These are phyloP conservation scores for Bombylius major DNA, from an alignment of 2,888 invertebrate species.

Conservation along the genomic window DNA sequence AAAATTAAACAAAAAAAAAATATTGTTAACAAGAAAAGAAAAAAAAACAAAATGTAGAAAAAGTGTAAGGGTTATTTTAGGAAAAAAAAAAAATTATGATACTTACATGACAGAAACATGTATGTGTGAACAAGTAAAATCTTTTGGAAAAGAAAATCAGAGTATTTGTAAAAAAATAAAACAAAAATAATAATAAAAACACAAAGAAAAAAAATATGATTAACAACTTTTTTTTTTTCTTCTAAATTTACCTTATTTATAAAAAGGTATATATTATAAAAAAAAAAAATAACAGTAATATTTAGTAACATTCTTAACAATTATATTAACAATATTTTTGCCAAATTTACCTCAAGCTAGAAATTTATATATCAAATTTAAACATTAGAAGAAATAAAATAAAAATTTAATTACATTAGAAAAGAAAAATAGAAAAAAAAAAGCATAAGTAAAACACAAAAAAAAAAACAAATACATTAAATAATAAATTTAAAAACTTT, in stretches of 20 bases:
- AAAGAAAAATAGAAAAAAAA: background rate
- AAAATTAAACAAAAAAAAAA: no score
- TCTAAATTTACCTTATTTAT: no score
- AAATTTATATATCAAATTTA: conserved; percentile 13
- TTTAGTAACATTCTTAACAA: no score
- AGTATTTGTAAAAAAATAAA: conserved; percentile 11
- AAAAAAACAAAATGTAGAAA: background rate
- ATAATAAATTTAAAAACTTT: background rate
- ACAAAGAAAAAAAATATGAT: background rate
- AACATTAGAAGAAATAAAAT: conserved; percentile 2
- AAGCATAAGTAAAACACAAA: background rate
- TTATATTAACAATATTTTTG: conserved; percentile 21
- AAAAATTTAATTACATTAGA: background rate
- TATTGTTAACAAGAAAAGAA: background rate
- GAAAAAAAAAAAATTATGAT: no score
- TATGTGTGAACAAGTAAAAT: conserved; percentile 3
- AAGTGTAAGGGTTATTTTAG: background rate
- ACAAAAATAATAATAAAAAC: conserved; percentile 2
- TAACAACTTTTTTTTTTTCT: no score
- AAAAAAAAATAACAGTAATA: background rate
- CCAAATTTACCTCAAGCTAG: conserved; percentile 34
- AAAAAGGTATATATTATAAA: background rate
- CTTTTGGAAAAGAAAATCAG: conserved; percentile 14
- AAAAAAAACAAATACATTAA: background rate
- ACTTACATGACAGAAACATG: background rate